These are phyloP conservation scores for Hyppa rectilinea DNA, from an alignment of 2,888 invertebrate species.

Conservation along the genomic window DNA sequence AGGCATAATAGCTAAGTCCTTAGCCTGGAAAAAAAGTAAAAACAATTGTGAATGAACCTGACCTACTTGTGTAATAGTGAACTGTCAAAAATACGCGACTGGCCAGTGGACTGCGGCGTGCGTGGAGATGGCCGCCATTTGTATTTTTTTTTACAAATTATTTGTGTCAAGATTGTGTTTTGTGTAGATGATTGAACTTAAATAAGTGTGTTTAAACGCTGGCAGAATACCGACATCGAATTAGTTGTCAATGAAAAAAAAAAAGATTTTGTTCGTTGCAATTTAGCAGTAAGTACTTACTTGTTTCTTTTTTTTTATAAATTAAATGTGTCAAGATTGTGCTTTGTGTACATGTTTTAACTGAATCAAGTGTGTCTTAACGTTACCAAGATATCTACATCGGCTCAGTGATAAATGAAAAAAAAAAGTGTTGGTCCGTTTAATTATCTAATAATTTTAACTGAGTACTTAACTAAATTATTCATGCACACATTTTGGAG, in stretches of 20 bases:
- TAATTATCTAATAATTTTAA: too few relatives aligned
- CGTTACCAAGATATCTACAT: too few relatives aligned
- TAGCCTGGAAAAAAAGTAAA: constrained; percentile 57
- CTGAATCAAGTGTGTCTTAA: too few relatives aligned
- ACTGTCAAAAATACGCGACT: constrained; percentile 44
- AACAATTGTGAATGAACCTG: constrained; percentile 62
- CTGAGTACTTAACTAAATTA: too few relatives aligned
- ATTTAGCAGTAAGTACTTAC: too few relatives aligned
- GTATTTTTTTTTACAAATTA: constrained; percentile 7
- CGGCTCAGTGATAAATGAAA: too few relatives aligned
- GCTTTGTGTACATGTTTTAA: too few relatives aligned
- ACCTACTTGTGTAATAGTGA: constrained; percentile 62
- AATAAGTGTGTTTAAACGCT: background rate
- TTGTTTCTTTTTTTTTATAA: too few relatives aligned
- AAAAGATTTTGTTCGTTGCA: background rate
- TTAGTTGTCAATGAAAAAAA: too few relatives aligned
- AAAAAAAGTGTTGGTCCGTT: too few relatives aligned
- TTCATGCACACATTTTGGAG: background rate
- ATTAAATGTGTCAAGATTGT: too few relatives aligned
- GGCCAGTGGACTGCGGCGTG: constrained; percentile 24
- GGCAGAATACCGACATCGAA: background rate
- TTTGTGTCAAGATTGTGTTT: constrained; percentile 38
- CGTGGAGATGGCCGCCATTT: constrained; percentile 39
- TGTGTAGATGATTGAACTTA: background rate
- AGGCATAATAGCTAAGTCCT: constrained; percentile 55